Conservation (phyloP, 2,888 invertebrate genomes). For the Drosophila niveifrons region DNA sequence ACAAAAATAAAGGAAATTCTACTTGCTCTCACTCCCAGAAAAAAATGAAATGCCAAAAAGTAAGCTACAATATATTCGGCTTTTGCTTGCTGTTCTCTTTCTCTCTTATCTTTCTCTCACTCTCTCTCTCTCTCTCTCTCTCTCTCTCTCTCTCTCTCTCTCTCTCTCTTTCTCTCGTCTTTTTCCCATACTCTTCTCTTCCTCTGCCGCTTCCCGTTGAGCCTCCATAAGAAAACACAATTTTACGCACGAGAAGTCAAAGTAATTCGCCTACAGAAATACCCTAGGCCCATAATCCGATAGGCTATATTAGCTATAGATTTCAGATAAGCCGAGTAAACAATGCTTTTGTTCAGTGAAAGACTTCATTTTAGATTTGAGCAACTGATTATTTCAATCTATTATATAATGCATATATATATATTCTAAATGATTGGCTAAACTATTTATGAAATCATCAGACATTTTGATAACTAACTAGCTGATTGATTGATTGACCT, state of each 20-base stretch:
- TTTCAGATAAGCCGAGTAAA: not conserved
- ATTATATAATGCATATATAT: too few relatives aligned
- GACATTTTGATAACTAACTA: too few relatives aligned
- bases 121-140: not conserved
- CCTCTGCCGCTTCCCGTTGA: not conserved
- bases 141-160: too few relatives aligned
- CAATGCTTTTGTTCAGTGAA: too few relatives aligned
- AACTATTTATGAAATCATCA: too few relatives aligned
- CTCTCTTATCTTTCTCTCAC: too few relatives aligned
- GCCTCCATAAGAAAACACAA: slow-evolving; percentile 67
- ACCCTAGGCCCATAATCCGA: slow-evolving; percentile 16
- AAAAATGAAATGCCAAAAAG: slow-evolving; percentile 61
- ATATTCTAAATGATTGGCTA: too few relatives aligned
- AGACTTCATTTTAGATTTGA: too few relatives aligned
- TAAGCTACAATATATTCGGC: slow-evolving; percentile 3
- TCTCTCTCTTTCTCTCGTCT: too few relatives aligned
- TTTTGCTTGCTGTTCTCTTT: not conserved
- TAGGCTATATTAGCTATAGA: not conserved
- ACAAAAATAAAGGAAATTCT: slow-evolving; percentile 22
- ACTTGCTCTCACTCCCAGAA: slow-evolving; percentile 18
- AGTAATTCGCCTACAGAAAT: slow-evolving; percentile 54
- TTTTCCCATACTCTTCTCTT: too few relatives aligned
- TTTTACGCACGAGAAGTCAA: slow-evolving; percentile 68
- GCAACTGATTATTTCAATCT: too few relatives aligned
- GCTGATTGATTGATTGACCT: too few relatives aligned